Conservation (phyloP, 2,113 vertebrate species). For the Planiliza haematocheilus region DNA sequence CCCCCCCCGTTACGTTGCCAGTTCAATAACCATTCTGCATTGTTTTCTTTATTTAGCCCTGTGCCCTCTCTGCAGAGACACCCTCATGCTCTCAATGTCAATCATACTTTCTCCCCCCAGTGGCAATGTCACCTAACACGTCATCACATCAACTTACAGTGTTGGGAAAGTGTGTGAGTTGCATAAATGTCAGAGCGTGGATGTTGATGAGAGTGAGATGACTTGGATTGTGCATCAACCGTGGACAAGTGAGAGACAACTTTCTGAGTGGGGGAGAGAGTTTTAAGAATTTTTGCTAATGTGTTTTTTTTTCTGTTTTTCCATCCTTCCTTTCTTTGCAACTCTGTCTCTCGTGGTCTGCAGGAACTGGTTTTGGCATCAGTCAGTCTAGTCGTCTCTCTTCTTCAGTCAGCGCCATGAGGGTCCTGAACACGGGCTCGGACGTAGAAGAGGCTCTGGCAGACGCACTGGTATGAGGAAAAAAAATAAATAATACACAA, state of each 20-base stretch:
- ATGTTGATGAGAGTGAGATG: slow-evolving; percentile 8
- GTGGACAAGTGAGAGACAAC: slow-evolving; percentile 4
- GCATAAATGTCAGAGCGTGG: slow-evolving; percentile 20
- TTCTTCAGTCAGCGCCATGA: slow-evolving; percentile 96
- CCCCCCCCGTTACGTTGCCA: slow-evolving; percentile 63
- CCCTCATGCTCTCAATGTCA: slow-evolving; percentile 37
- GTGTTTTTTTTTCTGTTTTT: slow-evolving; percentile 7
- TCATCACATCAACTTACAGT: slow-evolving; percentile 64
- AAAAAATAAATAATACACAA: neutral
- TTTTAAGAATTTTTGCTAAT: neutral
- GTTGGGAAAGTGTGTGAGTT: slow-evolving; percentile 32
- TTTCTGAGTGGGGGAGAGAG: neutral
- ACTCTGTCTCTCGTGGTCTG: slow-evolving; percentile 9
- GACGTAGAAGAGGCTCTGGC: slow-evolving; percentile 97
- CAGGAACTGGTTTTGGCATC: slow-evolving; percentile 91
- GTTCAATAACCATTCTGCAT: slow-evolving; percentile 48
- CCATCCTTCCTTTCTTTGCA: slow-evolving; percentile 4
- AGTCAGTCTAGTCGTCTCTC: slow-evolving; percentile 93
- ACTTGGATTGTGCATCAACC: no score
- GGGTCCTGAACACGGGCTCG: slow-evolving; percentile 95
- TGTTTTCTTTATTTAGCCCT: slow-evolving; percentile 53
- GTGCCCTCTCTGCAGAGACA: slow-evolving; percentile 26
- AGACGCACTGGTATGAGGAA: slow-evolving; percentile 90
- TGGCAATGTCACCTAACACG: slow-evolving; percentile 63
- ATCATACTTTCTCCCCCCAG: slow-evolving; percentile 51